Percentiles rank a stretch among this genome's conserved stretches.
Evolutionary conservation across 2,797 vertebrate species (phyloP).

Genomic region (Parauchenoglanis ngamensis): DNA sequence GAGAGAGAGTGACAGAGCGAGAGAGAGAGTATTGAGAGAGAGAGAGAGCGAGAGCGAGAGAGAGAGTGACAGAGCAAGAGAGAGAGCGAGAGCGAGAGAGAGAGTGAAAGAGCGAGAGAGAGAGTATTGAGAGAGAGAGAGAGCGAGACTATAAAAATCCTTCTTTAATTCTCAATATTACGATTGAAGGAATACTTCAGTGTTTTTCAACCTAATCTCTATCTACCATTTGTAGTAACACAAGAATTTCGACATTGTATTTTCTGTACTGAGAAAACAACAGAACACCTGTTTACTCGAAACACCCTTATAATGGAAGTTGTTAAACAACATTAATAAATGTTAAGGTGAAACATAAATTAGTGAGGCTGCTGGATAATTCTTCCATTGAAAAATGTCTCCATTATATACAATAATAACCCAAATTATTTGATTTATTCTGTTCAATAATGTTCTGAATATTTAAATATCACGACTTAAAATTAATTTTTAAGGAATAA

Average conservation of each 20-base stretch:
- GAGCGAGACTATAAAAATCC: background rate
- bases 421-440: background rate
- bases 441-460: background rate
- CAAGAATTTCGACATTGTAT: background rate
- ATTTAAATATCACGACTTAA: background rate
- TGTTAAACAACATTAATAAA: background rate
- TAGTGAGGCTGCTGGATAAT: background rate
- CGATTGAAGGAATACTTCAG: background rate
- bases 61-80: too few relatives aligned
- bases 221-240: background rate
- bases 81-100: too few relatives aligned
- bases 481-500: background rate
- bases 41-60: too few relatives aligned
- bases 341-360: background rate
- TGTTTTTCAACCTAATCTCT: background rate
- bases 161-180: background rate
- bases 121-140: background rate
- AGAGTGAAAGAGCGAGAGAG: too few relatives aligned
- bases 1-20: too few relatives aligned
- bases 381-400: background rate
- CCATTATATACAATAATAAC: background rate
- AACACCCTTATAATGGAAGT: background rate
- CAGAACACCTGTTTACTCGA: background rate
- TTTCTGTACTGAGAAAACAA: background rate
- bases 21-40: too few relatives aligned